These are phyloP conservation scores for Stramonita haemastoma DNA, from an alignment of 2,888 invertebrate species.

Conservation along the genomic window DNA sequence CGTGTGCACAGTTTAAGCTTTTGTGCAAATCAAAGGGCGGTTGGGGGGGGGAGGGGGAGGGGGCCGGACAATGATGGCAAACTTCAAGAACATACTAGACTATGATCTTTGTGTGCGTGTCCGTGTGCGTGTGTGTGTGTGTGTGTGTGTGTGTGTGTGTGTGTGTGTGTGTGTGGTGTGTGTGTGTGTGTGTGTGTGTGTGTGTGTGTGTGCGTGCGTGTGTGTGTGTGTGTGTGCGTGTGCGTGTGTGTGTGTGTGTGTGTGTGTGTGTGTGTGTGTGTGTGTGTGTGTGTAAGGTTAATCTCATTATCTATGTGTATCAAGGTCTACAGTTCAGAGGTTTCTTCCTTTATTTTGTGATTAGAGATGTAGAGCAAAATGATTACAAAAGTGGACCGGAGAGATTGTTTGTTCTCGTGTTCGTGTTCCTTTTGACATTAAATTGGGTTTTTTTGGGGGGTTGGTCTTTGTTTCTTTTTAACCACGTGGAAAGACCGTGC, in stretches of 20 bases:
- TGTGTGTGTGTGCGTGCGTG: background rate
- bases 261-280: conserved; percentile 10
- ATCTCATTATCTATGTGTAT: background rate
- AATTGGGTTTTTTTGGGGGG: too few relatives aligned
- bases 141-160: background rate
- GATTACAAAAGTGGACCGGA: background rate
- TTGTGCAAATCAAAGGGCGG: too few relatives aligned
- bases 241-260: conserved; percentile 6
- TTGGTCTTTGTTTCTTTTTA: too few relatives aligned
- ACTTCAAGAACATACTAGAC: too few relatives aligned
- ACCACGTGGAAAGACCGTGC: too few relatives aligned
- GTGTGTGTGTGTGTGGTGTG: conserved; percentile 10
- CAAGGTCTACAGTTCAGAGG: too few relatives aligned
- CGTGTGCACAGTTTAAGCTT: too few relatives aligned
- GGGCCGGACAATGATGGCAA: too few relatives aligned
- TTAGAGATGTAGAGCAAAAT: background rate
- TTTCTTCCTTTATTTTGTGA: background rate
- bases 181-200: background rate
- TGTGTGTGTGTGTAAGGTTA: background rate
- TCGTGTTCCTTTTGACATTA: too few relatives aligned
- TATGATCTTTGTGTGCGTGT: too few relatives aligned
- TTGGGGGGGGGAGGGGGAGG: too few relatives aligned
- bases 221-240: background rate
- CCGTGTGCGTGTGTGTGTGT: background rate
- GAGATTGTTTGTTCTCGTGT: too few relatives aligned